These are phyloP conservation scores for Zaprionus capensis DNA, from an alignment of 1,140 invertebrate genomes.

Conservation along the genomic window DNA sequence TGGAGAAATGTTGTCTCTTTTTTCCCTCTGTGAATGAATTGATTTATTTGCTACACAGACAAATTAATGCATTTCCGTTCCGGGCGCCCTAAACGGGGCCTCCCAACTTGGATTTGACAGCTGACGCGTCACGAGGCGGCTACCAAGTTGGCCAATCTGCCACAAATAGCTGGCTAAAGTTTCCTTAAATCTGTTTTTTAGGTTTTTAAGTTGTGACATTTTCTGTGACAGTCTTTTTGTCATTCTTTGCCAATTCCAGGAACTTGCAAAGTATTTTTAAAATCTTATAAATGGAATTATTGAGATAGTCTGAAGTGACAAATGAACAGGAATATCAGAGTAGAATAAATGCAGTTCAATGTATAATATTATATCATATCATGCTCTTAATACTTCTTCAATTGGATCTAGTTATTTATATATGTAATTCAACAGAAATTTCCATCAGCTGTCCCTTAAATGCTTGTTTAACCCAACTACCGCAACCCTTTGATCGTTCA, in stretches of 20 bases:
- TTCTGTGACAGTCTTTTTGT: constrained; percentile 16
- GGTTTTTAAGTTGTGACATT: constrained; percentile 18
- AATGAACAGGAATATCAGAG: not conserved
- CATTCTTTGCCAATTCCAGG: constrained; percentile 27
- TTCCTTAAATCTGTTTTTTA: constrained; percentile 12
- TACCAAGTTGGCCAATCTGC: constrained; percentile 17
- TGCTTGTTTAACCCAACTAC: not conserved
- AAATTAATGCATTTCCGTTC: constrained; percentile 75
- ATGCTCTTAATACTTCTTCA: no score
- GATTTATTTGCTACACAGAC: constrained; percentile 70
- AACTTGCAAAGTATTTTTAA: not conserved
- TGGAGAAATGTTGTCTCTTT: constrained; percentile 19
- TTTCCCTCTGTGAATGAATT: constrained; percentile 54
- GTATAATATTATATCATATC: no score
- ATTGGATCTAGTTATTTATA: no score
- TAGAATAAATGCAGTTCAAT: no score
- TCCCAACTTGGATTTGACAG: constrained; percentile 49
- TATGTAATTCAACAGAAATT: not conserved
- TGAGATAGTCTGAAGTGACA: not conserved
- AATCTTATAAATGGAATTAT: not conserved
- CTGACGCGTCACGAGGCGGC: constrained; percentile 19
- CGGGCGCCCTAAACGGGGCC: constrained; percentile 43
- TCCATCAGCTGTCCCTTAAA: not conserved
- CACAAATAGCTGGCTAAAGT: constrained; percentile 6
- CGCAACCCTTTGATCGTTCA: constrained; percentile 27